Conservation (phyloP, 2,888 invertebrate genomes). For the Chromoteleia sp. region DNA sequence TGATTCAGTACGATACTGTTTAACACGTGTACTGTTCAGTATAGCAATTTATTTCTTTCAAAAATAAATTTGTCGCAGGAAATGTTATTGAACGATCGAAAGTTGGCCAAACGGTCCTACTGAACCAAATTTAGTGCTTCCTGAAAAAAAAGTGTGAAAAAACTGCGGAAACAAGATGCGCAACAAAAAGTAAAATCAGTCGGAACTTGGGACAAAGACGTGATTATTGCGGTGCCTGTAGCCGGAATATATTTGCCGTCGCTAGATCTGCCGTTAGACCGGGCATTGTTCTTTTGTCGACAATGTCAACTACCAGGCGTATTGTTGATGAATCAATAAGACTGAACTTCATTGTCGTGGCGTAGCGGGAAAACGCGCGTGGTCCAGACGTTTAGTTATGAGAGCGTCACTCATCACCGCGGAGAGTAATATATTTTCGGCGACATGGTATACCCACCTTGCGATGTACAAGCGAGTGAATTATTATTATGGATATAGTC, state of each 20-base stretch:
- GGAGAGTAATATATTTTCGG: constrained; percentile 74
- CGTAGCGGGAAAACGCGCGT: constrained; percentile 72
- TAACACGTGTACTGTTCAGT: too few relatives aligned
- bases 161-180: constrained; percentile 12
- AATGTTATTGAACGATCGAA: too few relatives aligned
- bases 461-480: constrained; percentile 72
- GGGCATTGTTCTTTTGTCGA: constrained; percentile 75
- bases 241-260: constrained; percentile 69
- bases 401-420: constrained; percentile 75
- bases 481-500: constrained; percentile 71
- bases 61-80: too few relatives aligned
- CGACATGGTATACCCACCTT: constrained; percentile 71
- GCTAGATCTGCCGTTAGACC: constrained; percentile 60
- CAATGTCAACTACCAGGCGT: constrained; percentile 73
- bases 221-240: constrained; percentile 58
- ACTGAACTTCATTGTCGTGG: constrained; percentile 77
- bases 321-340: constrained; percentile 80
- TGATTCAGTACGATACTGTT: too few relatives aligned
- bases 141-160: neutral
- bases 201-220: constrained; percentile 69
- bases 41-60: too few relatives aligned
- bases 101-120: too few relatives aligned
- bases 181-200: constrained; percentile 27
- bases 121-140: neutral
- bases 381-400: constrained; percentile 78